These are phyloP conservation scores for Teleogryllus oceanicus DNA, from an alignment of 2,888 invertebrate genomes.

Conservation along the genomic window DNA sequence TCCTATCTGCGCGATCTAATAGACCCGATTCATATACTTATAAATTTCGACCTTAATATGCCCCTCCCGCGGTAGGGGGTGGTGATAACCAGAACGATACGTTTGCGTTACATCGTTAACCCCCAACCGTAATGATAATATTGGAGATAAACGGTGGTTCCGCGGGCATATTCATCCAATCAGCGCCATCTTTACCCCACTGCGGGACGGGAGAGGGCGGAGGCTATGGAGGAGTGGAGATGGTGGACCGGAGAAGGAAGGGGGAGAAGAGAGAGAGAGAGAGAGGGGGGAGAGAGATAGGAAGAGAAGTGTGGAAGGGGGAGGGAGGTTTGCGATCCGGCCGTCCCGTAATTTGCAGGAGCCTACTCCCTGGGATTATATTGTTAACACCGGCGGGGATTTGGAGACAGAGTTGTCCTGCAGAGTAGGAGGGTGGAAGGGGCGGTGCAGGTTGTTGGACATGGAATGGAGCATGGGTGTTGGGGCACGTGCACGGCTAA, in stretches of 20 bases:
- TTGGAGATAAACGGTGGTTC: conserved; percentile 10
- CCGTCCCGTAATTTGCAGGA: neutral
- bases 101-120: conserved; percentile 2
- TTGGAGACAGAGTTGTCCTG: neutral
- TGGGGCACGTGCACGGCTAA: no score
- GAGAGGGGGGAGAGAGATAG: no score
- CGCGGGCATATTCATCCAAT: conserved; percentile 1
- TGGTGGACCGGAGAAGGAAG: no score
- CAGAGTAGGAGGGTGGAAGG: neutral
- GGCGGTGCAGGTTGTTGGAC: no score
- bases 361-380: neutral
- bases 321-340: neutral
- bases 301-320: no score
- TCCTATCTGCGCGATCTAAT: neutral
- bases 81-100: conserved; percentile 9
- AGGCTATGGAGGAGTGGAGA: neutral
- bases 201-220: neutral
- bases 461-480: no score
- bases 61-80: neutral
- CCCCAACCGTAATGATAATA: neutral
- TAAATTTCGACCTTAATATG: neutral
- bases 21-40: conserved; percentile 18
- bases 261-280: no score
- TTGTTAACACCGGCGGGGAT: neutral
- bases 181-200: neutral